phyloP scores from a whole-genome alignment of 2,113 vertebrate genomes.

The Spea multiplicata region DNA sequence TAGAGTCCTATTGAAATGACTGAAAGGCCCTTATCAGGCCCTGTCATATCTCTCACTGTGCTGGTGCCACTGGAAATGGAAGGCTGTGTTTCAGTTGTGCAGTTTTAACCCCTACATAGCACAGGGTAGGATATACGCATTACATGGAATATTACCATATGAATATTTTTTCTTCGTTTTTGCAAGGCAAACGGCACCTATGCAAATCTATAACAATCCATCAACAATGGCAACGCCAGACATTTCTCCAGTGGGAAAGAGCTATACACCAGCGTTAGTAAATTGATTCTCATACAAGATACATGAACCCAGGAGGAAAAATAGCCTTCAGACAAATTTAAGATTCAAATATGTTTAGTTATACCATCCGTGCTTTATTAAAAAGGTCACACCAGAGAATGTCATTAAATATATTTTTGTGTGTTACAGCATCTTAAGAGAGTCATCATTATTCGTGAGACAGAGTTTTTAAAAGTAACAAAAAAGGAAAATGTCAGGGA shows the following conservation, averaged over 20 bases:
- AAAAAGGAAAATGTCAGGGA: not conserved
- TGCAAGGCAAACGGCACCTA: too few species aligned
- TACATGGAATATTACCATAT: too few species aligned
- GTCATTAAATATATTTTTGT: not conserved
- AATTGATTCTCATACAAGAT: too few species aligned
- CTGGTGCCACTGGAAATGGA: conserved; percentile 38
- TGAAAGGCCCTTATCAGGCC: conserved; percentile 43
- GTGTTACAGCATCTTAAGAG: not conserved
- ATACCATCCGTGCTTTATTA: not conserved
- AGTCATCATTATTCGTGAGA: not conserved
- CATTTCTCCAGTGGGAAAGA: too few species aligned
- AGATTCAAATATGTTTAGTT: not conserved
- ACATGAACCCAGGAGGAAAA: too few species aligned
- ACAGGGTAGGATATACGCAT: too few species aligned
- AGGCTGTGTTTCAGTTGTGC: conserved; percentile 26
- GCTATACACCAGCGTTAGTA: too few species aligned
- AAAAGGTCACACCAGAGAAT: not conserved
- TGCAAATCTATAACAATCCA: too few species aligned
- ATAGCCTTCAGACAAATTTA: too few species aligned
- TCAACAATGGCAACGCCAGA: too few species aligned
- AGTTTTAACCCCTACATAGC: too few species aligned
- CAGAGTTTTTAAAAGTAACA: not conserved
- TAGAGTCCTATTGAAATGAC: conserved; percentile 40
- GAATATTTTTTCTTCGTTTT: too few species aligned
- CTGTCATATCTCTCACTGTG: conserved; percentile 38